Percentiles rank a stretch among this genome's conserved stretches.
Conservation (phyloP, 2,113 vertebrate genomes). For the Euleptes europaea region DNA sequence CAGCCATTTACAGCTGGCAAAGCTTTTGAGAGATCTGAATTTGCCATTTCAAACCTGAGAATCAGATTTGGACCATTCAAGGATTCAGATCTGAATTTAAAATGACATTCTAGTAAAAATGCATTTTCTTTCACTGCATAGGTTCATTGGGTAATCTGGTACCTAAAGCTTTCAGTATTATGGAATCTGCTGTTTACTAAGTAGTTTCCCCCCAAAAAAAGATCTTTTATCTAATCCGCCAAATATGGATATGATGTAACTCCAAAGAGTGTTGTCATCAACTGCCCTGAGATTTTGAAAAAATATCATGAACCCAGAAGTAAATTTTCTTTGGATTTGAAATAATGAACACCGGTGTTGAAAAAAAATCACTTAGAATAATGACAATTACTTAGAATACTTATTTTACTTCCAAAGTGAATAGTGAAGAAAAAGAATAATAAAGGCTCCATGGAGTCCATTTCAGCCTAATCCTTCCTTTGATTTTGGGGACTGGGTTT, state of each 20-base stretch:
- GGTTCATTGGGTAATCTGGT: not conserved
- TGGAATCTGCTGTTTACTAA: not conserved
- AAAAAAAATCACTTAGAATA: not conserved
- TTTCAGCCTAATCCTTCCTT: not conserved
- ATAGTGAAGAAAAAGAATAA: rapidly evolving
- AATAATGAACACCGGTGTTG: not conserved
- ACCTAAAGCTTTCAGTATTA: not conserved
- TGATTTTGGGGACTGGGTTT: slow-evolving; percentile 14
- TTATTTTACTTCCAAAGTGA: not conserved
- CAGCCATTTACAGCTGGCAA: not conserved
- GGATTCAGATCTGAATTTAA: slow-evolving; percentile 4
- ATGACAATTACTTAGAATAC: not conserved
- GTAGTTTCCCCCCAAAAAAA: not conserved
- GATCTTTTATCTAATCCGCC: not conserved
- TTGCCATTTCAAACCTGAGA: not conserved
- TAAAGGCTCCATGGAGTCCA: not conserved
- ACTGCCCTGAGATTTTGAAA: not conserved
- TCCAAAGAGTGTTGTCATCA: not conserved
- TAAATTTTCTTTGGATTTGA: not conserved
- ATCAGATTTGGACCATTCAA: not conserved
- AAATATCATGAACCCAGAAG: not conserved
- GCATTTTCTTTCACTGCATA: not conserved
- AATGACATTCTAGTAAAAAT: not conserved
- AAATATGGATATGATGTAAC: not conserved
- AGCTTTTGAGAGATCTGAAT: not conserved